Conservation (phyloP, 2,888 invertebrate genomes). For the Leuctra nigra region DNA sequence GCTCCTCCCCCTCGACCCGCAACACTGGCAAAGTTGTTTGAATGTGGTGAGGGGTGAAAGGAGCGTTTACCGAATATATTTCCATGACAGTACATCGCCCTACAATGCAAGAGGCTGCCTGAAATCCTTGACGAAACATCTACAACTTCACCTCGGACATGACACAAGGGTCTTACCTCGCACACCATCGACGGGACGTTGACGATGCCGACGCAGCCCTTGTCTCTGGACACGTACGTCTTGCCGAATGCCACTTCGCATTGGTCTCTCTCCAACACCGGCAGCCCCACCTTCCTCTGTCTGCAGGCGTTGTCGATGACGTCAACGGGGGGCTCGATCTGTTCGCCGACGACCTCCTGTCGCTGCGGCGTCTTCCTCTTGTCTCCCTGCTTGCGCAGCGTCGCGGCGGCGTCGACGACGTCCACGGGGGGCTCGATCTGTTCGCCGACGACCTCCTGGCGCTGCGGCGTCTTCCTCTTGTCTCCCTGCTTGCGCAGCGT, state of each 20-base stretch:
- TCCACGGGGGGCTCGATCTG: neutral
- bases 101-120: no score
- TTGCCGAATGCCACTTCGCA: constrained; percentile 41
- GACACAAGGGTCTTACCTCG: constrained; percentile 38
- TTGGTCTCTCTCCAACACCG: constrained; percentile 42
- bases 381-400: neutral
- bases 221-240: constrained; percentile 42
- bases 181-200: constrained; percentile 46
- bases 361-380: constrained; percentile 19
- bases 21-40: no score
- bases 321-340: no score
- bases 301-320: constrained; percentile 42
- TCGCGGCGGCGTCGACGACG: neutral
- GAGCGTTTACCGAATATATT: no score
- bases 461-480: neutral
- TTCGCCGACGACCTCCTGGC: neutral
- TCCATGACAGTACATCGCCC: no score
- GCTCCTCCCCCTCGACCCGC: no score
- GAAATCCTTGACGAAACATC: no score
- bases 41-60: no score
- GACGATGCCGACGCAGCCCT: constrained; percentile 50
- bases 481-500: neutral
- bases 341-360: no score
- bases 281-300: constrained; percentile 47
- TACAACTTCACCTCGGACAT: no score